Evolutionary conservation across 1,140 invertebrate genomes (phyloP), one percentile per base, ranked within the genome.

Genomic region (Drosophila rhopaloa): DNA sequence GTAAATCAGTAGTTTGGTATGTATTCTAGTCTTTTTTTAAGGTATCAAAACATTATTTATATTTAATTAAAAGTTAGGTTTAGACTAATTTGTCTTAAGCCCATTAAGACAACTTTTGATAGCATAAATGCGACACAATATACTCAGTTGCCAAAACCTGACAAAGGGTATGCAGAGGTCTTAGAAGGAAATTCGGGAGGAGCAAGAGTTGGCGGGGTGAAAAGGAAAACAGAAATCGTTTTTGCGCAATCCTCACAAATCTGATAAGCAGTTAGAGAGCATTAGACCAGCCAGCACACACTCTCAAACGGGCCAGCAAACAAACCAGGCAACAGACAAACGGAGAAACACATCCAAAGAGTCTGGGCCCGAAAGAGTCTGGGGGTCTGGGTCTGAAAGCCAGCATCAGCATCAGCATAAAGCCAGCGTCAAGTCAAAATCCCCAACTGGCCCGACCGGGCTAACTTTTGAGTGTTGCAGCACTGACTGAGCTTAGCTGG

Each of bases 191-290:
- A 76, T 43, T 24, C 14, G 19, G 32, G 35, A 41, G 48, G 9
- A 13, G 5, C 16, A 47, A 29, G 38, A 63, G 50, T 38, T 51
- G 63, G 41, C 13, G 46, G 54, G 41, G 48, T 38, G 43, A 44
- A 66, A 63, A 56, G 53, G 38, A 48, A 77, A 79, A 72, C 77
- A 73, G 78, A 68, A 85, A 84, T 79, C 81, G 81, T 76, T 80
- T 83, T 84, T 85, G 81, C 73, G 80, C 81, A 80, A 83, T 85
- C 76, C 80, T 59, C 71, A 79, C 82, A 84, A 85, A 86, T 86
- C 83, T 86, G 83, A 86, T 86, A 86, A 86, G 83, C 83, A 70
- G 81, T 86, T 85, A 82, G 78, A 82, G 79, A 85, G 82, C 79
- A 86, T 81, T 81, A 86, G 81, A 81, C 74, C 68, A 73, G 48